Percentiles rank a stretch among this genome's conserved stretches.
Conservation (phyloP, 2,113 vertebrate genomes). For the Motacilla tschutschensis region DNA sequence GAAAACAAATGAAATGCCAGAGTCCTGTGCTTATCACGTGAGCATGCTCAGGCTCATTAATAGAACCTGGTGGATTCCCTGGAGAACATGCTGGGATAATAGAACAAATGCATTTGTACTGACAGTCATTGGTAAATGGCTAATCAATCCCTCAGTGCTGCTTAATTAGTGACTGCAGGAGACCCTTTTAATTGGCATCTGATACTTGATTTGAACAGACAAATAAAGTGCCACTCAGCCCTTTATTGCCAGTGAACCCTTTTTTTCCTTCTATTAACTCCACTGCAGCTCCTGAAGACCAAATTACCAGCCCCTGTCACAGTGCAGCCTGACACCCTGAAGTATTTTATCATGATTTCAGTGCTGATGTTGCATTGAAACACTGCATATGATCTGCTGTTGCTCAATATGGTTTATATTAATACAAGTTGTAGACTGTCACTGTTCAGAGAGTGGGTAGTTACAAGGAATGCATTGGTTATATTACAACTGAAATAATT, state of each 20-base stretch:
- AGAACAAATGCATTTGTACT: conserved; percentile 19
- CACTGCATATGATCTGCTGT: conserved; percentile 47
- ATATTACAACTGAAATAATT: conserved; percentile 45
- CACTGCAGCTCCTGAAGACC: neutral
- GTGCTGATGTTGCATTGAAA: conserved; percentile 52
- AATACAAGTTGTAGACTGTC: conserved; percentile 58
- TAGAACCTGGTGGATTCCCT: neutral
- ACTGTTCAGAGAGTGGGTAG: conserved; percentile 31
- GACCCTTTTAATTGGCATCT: conserved; percentile 38
- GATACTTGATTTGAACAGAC: conserved; percentile 26
- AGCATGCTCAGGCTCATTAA: neutral
- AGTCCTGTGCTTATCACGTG: neutral
- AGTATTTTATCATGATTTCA: conserved; percentile 51
- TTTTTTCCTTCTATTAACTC: neutral
- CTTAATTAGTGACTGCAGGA: conserved; percentile 24
- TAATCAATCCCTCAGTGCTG: conserved; percentile 56
- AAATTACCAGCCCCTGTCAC: neutral
- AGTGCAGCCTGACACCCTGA: neutral
- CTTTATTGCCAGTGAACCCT: neutral
- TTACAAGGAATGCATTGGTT: conserved; percentile 39
- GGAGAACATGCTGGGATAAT: neutral
- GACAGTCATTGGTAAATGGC: conserved; percentile 32
- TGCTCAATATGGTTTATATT: conserved; percentile 48
- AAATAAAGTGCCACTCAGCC: conserved; percentile 27
- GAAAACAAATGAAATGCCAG: neutral